phyloP scores from a whole-genome alignment of 2,113 vertebrate species.

The Anguilla rostrata region DNA sequence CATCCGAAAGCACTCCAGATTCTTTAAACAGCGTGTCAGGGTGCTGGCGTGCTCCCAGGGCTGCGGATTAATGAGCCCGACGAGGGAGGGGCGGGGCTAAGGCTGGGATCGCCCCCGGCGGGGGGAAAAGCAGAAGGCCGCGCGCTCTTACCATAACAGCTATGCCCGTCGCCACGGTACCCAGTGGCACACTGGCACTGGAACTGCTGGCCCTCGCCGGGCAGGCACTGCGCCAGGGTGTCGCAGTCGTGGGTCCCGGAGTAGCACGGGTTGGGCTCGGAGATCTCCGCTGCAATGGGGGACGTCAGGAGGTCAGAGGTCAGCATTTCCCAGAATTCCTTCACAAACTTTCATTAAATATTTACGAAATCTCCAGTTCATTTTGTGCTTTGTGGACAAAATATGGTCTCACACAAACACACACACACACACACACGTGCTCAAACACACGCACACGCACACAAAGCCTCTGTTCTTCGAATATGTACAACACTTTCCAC shows the following conservation, averaged over 20 bases:
- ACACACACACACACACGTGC: background rate
- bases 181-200: conserved; percentile 81
- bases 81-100: background rate
- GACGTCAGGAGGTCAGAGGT: background rate
- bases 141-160: conserved; percentile 77
- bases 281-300: conserved; percentile 40
- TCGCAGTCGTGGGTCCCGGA: conserved; percentile 79
- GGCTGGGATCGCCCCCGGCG: too few species aligned
- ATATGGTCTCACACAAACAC: background rate
- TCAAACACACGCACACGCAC: background rate
- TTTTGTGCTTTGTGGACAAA: background rate
- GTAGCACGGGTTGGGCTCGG: conserved; percentile 79
- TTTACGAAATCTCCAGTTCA: background rate
- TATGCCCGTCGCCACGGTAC: conserved; percentile 77
- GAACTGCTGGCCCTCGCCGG: conserved; percentile 66
- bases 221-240: conserved; percentile 77
- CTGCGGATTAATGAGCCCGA: conserved; percentile 7
- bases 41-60: background rate
- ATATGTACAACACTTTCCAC: too few species aligned
- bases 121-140: background rate
- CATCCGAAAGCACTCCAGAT: conserved; percentile 16
- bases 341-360: background rate
- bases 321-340: background rate
- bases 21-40: conserved; percentile 41
- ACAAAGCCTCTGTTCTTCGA: background rate